Percentiles rank a stretch among this genome's conserved stretches.
Conservation (phyloP, 2,797 vertebrate genomes). For the Sebastes hubbsi region DNA sequence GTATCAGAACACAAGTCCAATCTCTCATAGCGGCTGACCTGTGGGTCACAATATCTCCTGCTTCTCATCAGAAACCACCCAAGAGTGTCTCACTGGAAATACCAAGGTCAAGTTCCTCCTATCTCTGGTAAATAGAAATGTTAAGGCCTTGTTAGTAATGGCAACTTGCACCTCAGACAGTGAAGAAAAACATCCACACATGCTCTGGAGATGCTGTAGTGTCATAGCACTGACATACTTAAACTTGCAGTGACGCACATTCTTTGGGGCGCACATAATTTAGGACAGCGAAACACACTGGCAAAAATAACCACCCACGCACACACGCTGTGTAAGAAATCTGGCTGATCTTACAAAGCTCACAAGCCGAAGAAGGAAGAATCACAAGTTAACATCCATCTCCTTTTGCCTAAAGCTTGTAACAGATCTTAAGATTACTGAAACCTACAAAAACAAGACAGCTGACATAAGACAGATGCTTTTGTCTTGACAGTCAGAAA, state of each 20-base stretch:
- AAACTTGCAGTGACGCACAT: background rate
- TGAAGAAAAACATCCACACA: background rate
- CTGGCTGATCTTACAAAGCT: background rate
- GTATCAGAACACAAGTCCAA: constrained; percentile 52
- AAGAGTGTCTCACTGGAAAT: constrained; percentile 28
- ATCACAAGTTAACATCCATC: background rate
- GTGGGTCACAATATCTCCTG: constrained; percentile 40
- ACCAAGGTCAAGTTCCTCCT: constrained; percentile 43
- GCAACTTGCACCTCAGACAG: constrained; percentile 4
- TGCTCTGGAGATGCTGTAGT: background rate
- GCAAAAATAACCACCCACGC: constrained; percentile 15
- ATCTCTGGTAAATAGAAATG: constrained; percentile 45
- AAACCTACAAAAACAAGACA: background rate
- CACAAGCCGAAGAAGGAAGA: background rate
- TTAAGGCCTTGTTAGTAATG: constrained; percentile 45
- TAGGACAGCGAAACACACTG: background rate
- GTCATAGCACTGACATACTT: constrained; percentile 9
- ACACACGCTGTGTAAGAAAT: background rate
- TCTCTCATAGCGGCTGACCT: constrained; percentile 49
- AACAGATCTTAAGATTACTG: background rate
- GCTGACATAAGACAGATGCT: background rate
- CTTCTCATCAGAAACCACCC: constrained; percentile 53
- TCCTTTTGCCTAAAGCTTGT: background rate
- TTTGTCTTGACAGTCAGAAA: background rate
- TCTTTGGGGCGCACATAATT: background rate